Conservation (phyloP, 2,888 invertebrate genomes). For the Cylindroiulus punctatus region DNA sequence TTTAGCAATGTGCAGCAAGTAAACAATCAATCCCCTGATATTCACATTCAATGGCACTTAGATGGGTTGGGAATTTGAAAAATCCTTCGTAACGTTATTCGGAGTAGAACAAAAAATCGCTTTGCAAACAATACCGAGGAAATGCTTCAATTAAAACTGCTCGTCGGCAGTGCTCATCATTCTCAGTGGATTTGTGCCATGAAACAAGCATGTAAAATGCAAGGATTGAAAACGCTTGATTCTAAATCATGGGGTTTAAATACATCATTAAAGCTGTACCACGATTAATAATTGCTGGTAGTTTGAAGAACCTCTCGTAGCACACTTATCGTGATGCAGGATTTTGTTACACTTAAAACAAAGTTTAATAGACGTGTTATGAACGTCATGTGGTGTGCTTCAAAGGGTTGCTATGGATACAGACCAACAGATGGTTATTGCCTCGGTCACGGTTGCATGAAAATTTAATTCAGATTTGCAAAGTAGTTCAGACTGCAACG, state of each 20-base stretch:
- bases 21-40: no score
- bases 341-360: not conserved
- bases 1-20: no score
- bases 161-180: no score
- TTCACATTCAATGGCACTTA: no score
- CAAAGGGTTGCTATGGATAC: not conserved
- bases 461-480: not conserved
- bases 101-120: no score
- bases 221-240: not conserved
- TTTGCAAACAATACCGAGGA: no score
- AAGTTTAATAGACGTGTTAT: not conserved
- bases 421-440: conserved; percentile 15
- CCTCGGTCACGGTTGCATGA: conserved; percentile 6
- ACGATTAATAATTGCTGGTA: not conserved
- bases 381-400: not conserved
- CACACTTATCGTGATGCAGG: not conserved
- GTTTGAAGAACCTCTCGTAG: not conserved
- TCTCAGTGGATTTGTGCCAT: not conserved
- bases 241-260: not conserved
- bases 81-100: no score
- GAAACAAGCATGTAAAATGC: not conserved
- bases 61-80: no score
- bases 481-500: not conserved
- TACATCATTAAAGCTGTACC: not conserved
- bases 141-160: no score